Conservation (phyloP, 2,113 vertebrate genomes). For the Muntiacus muntjak region DNA sequence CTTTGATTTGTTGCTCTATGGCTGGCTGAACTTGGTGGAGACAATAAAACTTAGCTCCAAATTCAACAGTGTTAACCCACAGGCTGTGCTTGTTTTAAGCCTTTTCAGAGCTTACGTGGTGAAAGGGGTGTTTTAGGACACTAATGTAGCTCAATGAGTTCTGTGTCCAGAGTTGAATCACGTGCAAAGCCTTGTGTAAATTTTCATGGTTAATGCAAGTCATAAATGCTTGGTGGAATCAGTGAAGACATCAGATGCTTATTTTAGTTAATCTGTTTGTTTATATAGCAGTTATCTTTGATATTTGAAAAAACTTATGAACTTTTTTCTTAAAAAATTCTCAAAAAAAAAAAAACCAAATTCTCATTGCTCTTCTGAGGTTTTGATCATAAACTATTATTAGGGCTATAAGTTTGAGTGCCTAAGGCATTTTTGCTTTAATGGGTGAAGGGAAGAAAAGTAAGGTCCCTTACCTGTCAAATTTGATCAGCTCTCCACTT, state of each 20-base stretch:
- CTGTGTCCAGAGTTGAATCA: conserved; percentile 59
- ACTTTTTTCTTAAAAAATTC: conserved; percentile 31
- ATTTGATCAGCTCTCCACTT: conserved; percentile 1
- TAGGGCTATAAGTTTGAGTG: not conserved
- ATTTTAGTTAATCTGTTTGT: not conserved
- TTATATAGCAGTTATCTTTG: conserved; percentile 12
- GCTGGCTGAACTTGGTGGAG: conserved; percentile 8
- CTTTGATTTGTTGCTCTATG: conserved; percentile 37
- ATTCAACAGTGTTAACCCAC: not conserved
- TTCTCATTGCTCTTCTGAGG: not conserved
- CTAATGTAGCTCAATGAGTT: conserved; percentile 22
- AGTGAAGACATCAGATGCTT: conserved; percentile 17
- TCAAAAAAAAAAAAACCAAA: not conserved
- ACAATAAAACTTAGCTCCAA: conserved; percentile 27
- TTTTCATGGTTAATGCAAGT: conserved; percentile 51
- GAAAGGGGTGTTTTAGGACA: conserved; percentile 59
- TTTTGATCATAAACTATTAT: conserved; percentile 42
- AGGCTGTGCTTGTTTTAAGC: conserved; percentile 52
- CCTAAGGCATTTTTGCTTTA: conserved; percentile 26
- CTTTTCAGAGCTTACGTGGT: conserved; percentile 37
- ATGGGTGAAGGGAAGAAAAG: not conserved
- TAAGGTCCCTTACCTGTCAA: not conserved
- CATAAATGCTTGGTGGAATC: conserved; percentile 11
- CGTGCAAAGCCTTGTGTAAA: conserved; percentile 25
- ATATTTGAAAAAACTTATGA: conserved; percentile 29